Percentiles rank a stretch among this genome's conserved stretches.
phyloP scores from a whole-genome alignment of 2,888 invertebrate species.

The Rhagonycha fulva region DNA sequence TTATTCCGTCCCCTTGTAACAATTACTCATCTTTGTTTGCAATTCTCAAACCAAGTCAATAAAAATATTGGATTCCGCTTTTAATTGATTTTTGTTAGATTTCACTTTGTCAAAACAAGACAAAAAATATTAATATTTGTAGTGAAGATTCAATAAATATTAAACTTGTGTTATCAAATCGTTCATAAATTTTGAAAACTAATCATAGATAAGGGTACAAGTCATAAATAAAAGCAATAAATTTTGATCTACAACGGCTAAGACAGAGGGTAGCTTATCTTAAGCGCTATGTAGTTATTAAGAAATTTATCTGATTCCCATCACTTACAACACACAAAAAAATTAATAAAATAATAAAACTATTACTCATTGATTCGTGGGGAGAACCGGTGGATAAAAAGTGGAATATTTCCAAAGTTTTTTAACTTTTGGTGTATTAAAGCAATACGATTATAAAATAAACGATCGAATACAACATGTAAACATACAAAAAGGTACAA shows the following conservation, averaged over 20 bases:
- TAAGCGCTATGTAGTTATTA: constrained; percentile 15
- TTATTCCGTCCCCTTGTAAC: background rate
- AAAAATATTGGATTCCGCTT: background rate
- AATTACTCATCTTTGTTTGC: background rate
- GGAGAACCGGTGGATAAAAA: background rate
- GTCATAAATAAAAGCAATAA: constrained; percentile 23
- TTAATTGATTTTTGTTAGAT: background rate
- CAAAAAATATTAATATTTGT: background rate
- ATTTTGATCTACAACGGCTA: constrained; percentile 16
- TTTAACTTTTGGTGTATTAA: background rate
- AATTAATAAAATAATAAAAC: background rate
- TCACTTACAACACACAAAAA: background rate
- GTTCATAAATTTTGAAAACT: constrained; percentile 20
- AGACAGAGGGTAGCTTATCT: constrained; percentile 13
- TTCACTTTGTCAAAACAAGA: background rate
- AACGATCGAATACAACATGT: background rate
- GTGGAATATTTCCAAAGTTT: background rate
- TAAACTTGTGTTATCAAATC: constrained; percentile 18
- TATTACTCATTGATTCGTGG: background rate
- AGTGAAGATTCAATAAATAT: background rate
- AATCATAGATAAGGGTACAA: constrained; percentile 20
- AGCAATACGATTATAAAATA: background rate
- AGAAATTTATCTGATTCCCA: background rate
- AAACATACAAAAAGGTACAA: constrained; percentile 30
- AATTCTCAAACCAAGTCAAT: background rate